phyloP scores from a whole-genome alignment of 2,888 invertebrate species.

The Cyrtodaria siliqua region DNA sequence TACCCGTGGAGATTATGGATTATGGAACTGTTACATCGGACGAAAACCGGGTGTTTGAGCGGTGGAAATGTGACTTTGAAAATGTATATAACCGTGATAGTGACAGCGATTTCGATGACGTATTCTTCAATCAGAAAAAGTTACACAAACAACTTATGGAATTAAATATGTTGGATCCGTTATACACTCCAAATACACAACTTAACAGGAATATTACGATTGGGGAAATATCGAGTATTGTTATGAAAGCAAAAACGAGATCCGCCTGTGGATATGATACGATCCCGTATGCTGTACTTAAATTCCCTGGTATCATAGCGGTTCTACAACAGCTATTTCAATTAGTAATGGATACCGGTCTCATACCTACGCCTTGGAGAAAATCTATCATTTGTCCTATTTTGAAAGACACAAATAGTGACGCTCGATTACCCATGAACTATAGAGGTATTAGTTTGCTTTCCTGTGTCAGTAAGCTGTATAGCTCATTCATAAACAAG shows the following conservation, averaged over 20 bases:
- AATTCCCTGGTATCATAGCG: slow-evolving; percentile 13
- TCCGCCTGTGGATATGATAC: slow-evolving; percentile 17
- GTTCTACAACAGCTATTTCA: slow-evolving; percentile 32
- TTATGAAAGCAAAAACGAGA: slow-evolving; percentile 2
- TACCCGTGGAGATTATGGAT: slow-evolving; percentile 6
- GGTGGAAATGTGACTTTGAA: too few species aligned
- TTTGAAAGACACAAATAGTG: slow-evolving; percentile 20
- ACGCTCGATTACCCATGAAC: slow-evolving; percentile 43
- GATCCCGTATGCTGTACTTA: slow-evolving; percentile 20
- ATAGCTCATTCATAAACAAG: slow-evolving; percentile 23
- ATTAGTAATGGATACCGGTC: slow-evolving; percentile 23
- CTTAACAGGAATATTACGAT: slow-evolving; percentile 16
- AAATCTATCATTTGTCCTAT: slow-evolving; percentile 42
- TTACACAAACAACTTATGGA: too few species aligned
- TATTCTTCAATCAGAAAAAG: too few species aligned
- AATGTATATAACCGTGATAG: too few species aligned
- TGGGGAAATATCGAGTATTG: slow-evolving; percentile 6
- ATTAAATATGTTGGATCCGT: too few species aligned
- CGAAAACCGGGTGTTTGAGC: slow-evolving; percentile 3
- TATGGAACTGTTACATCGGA: background rate
- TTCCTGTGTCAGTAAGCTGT: slow-evolving; percentile 20
- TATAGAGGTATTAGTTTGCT: slow-evolving; percentile 43
- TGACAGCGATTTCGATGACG: too few species aligned
- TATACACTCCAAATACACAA: slow-evolving; percentile 4
- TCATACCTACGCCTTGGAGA: slow-evolving; percentile 37